Percentiles rank a stretch among this genome's conserved stretches.
These are phyloP conservation scores for Chloropsis cyanopogon DNA, from an alignment of 2,113 vertebrate genomes.

Conservation along the genomic window DNA sequence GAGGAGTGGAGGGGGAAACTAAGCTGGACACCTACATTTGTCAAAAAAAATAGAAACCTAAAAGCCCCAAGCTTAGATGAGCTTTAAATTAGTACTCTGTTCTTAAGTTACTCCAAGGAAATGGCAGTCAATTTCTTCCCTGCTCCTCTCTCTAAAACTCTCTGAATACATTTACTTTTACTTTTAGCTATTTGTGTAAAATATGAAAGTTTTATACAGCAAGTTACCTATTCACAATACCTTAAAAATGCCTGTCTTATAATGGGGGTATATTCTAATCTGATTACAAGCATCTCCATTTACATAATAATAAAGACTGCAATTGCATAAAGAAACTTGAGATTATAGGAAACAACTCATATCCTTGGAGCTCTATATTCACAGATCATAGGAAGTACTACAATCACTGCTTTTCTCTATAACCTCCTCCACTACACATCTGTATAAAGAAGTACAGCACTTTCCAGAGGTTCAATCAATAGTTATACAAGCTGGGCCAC, in stretches of 20 bases:
- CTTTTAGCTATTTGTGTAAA: neutral
- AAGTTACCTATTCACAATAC: neutral
- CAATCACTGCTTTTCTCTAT: neutral
- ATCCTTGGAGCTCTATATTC: neutral
- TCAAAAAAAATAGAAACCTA: neutral
- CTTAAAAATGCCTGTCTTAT: neutral
- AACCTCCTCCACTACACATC: neutral
- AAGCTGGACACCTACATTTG: neutral
- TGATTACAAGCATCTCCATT: neutral
- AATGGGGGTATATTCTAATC: neutral
- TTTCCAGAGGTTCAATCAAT: neutral
- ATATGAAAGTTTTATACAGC: neutral
- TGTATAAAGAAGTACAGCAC: neutral
- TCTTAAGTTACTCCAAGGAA: neutral
- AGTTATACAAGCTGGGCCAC: neutral
- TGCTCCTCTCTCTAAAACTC: neutral
- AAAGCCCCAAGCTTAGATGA: neutral
- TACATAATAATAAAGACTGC: neutral
- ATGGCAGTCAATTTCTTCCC: neutral
- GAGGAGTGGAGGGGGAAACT: neutral
- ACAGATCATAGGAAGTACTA: neutral
- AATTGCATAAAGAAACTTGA: neutral
- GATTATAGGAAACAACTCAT: neutral
- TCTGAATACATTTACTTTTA: neutral
- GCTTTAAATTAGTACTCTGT: neutral